These are phyloP conservation scores for Bothrops jararaca DNA, from an alignment of 2,113 vertebrate species.

Conservation along the genomic window DNA sequence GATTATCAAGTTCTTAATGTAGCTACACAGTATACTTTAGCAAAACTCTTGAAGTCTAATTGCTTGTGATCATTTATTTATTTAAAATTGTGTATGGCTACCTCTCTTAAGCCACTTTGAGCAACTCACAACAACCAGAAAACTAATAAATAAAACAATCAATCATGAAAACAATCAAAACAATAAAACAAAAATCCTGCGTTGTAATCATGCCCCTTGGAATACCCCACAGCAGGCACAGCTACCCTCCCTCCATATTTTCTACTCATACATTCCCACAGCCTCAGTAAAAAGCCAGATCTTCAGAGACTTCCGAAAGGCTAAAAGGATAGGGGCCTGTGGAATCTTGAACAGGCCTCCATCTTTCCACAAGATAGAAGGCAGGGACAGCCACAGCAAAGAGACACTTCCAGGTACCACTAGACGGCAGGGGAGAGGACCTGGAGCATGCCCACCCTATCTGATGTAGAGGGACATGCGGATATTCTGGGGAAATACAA, in stretches of 20 bases:
- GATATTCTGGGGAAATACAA: background rate
- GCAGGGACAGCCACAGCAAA: background rate
- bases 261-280: background rate
- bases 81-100: too few relatives aligned
- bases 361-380: background rate
- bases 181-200: background rate
- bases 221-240: background rate
- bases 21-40: too few relatives aligned
- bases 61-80: too few relatives aligned
- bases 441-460: background rate
- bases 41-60: too few relatives aligned
- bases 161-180: background rate
- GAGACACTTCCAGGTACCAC: background rate
- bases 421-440: background rate
- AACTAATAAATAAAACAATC: background rate
- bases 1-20: too few relatives aligned
- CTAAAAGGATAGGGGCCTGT: background rate
- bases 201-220: background rate
- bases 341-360: background rate
- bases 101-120: too few relatives aligned
- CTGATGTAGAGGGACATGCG: background rate
- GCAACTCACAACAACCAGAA: too few relatives aligned
- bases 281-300: background rate
- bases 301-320: background rate
- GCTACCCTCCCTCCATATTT: background rate